Percentiles rank a stretch among this genome's conserved stretches.
phyloP scores from a whole-genome alignment of 2,113 vertebrate genomes.

The Procavia capensis region DNA sequence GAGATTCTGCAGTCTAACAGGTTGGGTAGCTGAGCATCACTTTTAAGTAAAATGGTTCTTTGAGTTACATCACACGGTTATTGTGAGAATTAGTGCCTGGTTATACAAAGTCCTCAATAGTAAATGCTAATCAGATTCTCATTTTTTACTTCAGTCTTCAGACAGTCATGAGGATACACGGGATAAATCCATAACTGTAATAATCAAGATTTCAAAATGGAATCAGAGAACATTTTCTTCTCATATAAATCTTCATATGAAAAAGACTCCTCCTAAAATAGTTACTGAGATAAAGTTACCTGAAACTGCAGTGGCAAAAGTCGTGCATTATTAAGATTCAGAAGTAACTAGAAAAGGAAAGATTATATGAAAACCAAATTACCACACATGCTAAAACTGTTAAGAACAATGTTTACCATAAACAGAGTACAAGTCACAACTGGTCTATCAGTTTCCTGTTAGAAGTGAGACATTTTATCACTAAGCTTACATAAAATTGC shows the following conservation, averaged over 20 bases:
- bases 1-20: background rate
- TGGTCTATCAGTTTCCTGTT: background rate
- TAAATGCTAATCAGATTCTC: background rate
- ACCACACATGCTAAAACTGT: background rate
- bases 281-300: slow-evolving; percentile 51
- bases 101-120: background rate
- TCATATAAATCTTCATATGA: background rate
- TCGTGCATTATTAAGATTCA: slow-evolving; percentile 73
- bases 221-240: background rate
- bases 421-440: background rate
- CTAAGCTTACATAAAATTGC: background rate
- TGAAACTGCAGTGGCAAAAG: slow-evolving; percentile 67
- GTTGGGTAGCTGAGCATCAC: background rate
- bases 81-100: background rate
- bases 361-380: slow-evolving; percentile 16
- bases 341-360: slow-evolving; percentile 73
- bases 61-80: background rate
- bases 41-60: slow-evolving; percentile 33
- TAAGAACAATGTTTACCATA: slow-evolving; percentile 25
- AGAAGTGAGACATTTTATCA: slow-evolving; percentile 8
- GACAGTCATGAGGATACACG: background rate
- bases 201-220: background rate
- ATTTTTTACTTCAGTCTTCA: background rate
- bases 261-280: background rate
- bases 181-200: background rate